phyloP scores from a whole-genome alignment of 2,888 invertebrate genomes.

The Toxonevra muliebris region DNA sequence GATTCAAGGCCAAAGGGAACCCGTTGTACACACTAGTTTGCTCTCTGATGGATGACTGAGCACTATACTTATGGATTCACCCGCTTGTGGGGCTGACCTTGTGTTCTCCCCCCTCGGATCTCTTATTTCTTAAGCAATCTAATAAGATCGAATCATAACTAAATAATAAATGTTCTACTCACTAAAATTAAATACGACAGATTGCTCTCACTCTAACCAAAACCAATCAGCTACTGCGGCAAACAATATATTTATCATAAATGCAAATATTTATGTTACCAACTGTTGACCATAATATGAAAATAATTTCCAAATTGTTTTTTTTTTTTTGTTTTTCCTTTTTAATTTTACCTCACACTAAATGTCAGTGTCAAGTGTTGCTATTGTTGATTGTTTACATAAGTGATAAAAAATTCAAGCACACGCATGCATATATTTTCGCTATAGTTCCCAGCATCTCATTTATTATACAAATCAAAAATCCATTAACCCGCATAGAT shows the following conservation, averaged over 20 bases:
- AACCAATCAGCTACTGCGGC: constrained; percentile 14
- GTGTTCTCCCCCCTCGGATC: too few relatives aligned
- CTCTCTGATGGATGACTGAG: too few relatives aligned
- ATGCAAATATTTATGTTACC: constrained; percentile 30
- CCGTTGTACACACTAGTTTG: too few relatives aligned
- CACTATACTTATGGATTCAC: too few relatives aligned
- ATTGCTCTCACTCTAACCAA: too few relatives aligned
- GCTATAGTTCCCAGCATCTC: background rate
- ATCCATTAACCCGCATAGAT: constrained; percentile 54
- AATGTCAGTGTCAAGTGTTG: constrained; percentile 53
- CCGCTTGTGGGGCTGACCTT: too few relatives aligned
- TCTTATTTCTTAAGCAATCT: too few relatives aligned
- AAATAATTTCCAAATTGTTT: constrained; percentile 14
- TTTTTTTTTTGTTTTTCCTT: background rate
- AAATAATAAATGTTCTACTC: too few relatives aligned
- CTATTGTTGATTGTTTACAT: constrained; percentile 56
- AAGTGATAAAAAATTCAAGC: constrained; percentile 53
- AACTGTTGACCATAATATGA: constrained; percentile 26
- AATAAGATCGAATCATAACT: too few relatives aligned
- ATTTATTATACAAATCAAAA: constrained; percentile 50
- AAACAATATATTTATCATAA: constrained; percentile 33
- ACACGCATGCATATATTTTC: constrained; percentile 28
- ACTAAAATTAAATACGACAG: too few relatives aligned
- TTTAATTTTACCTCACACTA: constrained; percentile 8
- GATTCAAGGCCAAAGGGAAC: too few relatives aligned